A percentile compares a stretch with the other conserved stretches of the same genome.
Conservation (phyloP, 37 sponge, comb jelly and placozoan genomes). For the Amphimedon queenslandica region DNA sequence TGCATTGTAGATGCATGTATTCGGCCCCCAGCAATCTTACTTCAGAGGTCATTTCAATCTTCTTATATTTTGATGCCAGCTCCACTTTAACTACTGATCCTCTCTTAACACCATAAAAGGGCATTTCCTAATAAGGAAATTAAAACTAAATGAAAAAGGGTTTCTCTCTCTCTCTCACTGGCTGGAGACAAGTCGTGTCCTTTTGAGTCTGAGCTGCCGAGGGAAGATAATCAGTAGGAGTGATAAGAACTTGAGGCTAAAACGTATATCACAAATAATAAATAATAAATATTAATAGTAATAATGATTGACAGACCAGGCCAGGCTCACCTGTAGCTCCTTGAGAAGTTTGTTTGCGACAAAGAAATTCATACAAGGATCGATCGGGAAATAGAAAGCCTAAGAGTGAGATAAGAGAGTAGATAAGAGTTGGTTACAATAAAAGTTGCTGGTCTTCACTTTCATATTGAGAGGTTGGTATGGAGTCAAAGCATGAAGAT, state of each 20-base stretch:
- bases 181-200: constrained; percentile 54
- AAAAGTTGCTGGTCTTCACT: constrained; percentile 6
- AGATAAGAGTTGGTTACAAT: background rate
- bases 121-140: constrained; percentile 71
- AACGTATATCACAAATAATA: too few species aligned
- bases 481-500: constrained; percentile 77
- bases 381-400: constrained; percentile 86
- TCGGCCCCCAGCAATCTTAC: too few species aligned
- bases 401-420: too few species aligned
- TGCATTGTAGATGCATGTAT: too few species aligned
- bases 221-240: constrained; percentile 45
- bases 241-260: constrained; percentile 55
- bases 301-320: too few species aligned
- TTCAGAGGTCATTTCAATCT: constrained; percentile 41
- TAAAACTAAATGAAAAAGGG: too few species aligned
- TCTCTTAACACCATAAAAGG: constrained; percentile 24
- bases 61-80: constrained; percentile 29
- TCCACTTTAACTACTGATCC: constrained; percentile 18
- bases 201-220: constrained; percentile 57
- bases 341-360: constrained; percentile 78
- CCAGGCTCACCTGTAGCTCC: constrained; percentile 64
- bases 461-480: constrained; percentile 84
- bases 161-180: constrained; percentile 25
- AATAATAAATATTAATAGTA: too few species aligned
- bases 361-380: constrained; percentile 79